A percentile compares a stretch with the other conserved stretches of the same genome.
phyloP scores from a whole-genome alignment of 2,113 vertebrate species.

The Morone chrysops region DNA sequence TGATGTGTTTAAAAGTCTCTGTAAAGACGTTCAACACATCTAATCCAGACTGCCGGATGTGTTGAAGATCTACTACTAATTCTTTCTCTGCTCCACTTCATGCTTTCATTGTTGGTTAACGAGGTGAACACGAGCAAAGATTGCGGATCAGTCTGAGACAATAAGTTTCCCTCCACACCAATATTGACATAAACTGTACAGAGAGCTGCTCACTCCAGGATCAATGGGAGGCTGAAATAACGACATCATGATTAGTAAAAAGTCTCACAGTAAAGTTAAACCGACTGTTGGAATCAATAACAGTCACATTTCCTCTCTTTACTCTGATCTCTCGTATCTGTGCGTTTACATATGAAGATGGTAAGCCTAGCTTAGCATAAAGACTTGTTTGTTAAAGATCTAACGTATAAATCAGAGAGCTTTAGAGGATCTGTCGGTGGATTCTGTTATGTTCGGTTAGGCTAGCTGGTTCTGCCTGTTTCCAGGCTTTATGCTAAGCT shows the following conservation, averaged over 20 bases:
- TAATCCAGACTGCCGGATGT: neutral
- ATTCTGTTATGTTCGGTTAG: no score
- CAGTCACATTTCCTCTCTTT: no score
- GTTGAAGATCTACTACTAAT: slow-evolving; percentile 6
- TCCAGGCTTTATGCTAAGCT: slow-evolving; percentile 3
- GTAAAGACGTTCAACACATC: slow-evolving; percentile 18
- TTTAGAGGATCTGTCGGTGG: no score
- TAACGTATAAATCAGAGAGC: no score
- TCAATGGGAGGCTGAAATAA: no score
- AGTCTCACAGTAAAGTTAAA: no score
- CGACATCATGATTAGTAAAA: no score
- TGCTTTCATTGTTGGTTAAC: neutral
- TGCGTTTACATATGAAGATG: neutral
- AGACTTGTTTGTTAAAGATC: neutral
- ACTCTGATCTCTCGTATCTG: neutral
- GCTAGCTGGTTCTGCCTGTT: neutral
- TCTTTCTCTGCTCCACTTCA: slow-evolving; percentile 3
- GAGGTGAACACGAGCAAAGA: slow-evolving; percentile 9
- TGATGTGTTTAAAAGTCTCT: no score
- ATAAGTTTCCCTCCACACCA: no score
- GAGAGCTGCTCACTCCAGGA: no score
- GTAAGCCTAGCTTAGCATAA: neutral
- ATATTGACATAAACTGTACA: no score
- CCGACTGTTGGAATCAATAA: no score
- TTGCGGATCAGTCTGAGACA: neutral